Conservation (phyloP, 2,888 invertebrate species). For the Hartigia nigra region DNA sequence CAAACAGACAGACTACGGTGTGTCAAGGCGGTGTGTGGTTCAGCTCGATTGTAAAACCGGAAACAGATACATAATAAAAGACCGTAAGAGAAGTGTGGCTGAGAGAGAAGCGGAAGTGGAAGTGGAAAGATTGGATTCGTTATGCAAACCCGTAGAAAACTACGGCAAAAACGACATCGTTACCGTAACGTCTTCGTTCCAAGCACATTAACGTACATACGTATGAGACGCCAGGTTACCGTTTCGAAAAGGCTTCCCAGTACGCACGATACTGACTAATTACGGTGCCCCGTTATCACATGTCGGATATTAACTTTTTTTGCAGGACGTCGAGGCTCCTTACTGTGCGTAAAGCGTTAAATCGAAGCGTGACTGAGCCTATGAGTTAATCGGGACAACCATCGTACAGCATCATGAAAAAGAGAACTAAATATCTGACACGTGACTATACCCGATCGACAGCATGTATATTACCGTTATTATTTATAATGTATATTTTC, state of each 20-base stretch:
- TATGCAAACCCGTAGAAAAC: background rate
- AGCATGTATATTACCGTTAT: background rate
- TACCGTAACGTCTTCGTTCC: background rate
- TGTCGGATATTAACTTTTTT: background rate
- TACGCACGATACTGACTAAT: background rate
- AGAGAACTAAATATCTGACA: background rate
- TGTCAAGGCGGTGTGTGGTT: background rate
- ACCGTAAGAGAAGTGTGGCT: background rate
- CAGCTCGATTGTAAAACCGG: background rate
- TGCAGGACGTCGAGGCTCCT: background rate
- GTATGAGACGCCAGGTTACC: slow-evolving; percentile 32
- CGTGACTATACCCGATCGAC: background rate
- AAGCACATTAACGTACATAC: background rate
- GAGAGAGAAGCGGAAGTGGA: slow-evolving; percentile 3
- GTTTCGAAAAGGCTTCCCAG: background rate
- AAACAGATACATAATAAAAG: background rate
- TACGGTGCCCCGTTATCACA: background rate
- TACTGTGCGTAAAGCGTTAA: background rate
- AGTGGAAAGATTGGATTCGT: slow-evolving; percentile 5
- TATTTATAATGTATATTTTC: background rate
- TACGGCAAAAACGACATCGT: slow-evolving; percentile 3
- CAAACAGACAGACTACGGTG: background rate
- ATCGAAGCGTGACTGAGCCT: background rate
- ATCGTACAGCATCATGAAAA: background rate
- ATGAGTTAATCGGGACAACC: background rate